phyloP scores from a whole-genome alignment of 92 coral and sea anemone genomes.

The Parazoanthus darwini region DNA sequence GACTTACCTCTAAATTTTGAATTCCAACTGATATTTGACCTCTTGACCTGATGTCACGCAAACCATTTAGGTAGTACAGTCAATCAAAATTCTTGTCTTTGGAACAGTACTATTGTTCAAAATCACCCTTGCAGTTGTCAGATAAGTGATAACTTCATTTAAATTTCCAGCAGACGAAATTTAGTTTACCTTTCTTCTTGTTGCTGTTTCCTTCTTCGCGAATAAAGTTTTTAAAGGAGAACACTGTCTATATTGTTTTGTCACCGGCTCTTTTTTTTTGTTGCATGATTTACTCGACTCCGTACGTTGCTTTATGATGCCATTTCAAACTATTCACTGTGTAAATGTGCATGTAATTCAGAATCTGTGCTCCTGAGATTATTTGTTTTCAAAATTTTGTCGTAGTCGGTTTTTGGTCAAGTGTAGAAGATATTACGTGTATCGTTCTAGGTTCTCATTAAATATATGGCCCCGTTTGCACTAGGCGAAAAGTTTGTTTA shows the following conservation, averaged over 20 bases:
- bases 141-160: not conserved
- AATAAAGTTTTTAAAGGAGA: not conserved
- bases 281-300: not conserved
- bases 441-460: too few species aligned
- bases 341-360: slow-evolving; percentile 5
- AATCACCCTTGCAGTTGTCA: slow-evolving; percentile 1
- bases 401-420: not conserved
- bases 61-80: slow-evolving; percentile 1
- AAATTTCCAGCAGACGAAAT: not conserved
- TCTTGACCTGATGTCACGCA: slow-evolving; percentile 14
- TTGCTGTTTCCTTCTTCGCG: slow-evolving; percentile 1
- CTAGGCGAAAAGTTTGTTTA: too few species aligned
- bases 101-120: slow-evolving; percentile 5
- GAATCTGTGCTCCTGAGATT: slow-evolving; percentile 7
- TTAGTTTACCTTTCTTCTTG: not conserved
- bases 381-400: not conserved
- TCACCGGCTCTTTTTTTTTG: not conserved
- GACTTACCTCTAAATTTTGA: slow-evolving; percentile 22
- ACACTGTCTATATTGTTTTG: not conserved
- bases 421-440: not conserved
- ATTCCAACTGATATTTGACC: slow-evolving; percentile 16
- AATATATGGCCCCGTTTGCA: too few species aligned
- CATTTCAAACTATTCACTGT: not conserved
- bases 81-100: slow-evolving; percentile 14
- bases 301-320: too few species aligned